phyloP scores from a whole-genome alignment of 2,113 vertebrate species.

The Boulengeromyrus knoepffleri region DNA sequence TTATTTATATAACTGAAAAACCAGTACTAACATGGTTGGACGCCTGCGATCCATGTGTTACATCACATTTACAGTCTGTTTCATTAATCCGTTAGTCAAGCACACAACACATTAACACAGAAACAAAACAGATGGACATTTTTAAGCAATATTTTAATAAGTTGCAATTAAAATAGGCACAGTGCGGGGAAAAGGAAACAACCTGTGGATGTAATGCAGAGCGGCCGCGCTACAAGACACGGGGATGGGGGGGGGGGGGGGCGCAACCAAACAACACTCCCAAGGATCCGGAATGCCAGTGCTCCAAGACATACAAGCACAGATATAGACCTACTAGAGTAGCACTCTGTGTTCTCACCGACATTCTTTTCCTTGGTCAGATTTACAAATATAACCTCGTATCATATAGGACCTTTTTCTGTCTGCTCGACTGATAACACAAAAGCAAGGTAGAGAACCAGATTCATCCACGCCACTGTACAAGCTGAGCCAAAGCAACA shows the following conservation, averaged over 20 bases:
- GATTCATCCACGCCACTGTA: neutral
- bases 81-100: neutral
- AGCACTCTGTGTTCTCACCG: neutral
- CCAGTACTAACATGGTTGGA: neutral
- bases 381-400: neutral
- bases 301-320: neutral
- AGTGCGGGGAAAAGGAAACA: neutral
- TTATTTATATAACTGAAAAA: neutral
- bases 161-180: neutral
- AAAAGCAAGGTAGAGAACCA: neutral
- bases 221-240: neutral
- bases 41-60: neutral
- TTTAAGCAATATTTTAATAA: slow-evolving; percentile 5
- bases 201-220: neutral
- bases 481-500: neutral
- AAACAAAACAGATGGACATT: slow-evolving; percentile 10
- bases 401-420: neutral
- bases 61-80: neutral
- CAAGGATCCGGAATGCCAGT: neutral
- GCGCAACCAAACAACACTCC: neutral
- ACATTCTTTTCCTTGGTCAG: neutral
- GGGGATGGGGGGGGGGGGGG: neutral
- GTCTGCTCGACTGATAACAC: neutral
- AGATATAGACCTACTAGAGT: neutral
- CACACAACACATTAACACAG: neutral